Evolutionary conservation across 2,797 vertebrate species (phyloP).

Genomic region (Philypnodon macrostomus): DNA sequence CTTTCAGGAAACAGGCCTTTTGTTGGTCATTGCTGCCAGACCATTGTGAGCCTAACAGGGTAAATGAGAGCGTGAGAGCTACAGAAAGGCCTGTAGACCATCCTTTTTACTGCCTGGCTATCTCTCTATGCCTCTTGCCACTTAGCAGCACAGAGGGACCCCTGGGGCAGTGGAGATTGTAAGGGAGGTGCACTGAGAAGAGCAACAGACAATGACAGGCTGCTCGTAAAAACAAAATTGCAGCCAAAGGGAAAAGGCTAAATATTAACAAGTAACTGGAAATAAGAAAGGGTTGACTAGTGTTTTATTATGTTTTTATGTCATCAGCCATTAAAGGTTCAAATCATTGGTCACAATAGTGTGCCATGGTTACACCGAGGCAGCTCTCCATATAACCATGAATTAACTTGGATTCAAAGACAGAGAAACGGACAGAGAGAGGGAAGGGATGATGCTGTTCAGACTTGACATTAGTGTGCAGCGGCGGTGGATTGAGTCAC

Average conservation of each 20-base stretch:
- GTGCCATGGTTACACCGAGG: not conserved
- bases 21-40: slow-evolving; percentile 40
- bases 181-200: slow-evolving; percentile 20
- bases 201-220: slow-evolving; percentile 44
- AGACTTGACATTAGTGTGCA: no score
- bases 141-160: slow-evolving; percentile 70
- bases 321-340: slow-evolving; percentile 11
- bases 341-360: slow-evolving; percentile 6
- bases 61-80: slow-evolving; percentile 68
- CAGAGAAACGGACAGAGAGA: not conserved
- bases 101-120: slow-evolving; percentile 75
- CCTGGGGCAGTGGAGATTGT: slow-evolving; percentile 57
- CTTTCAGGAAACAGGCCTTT: slow-evolving; percentile 56
- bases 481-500: no score
- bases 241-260: slow-evolving; percentile 3
- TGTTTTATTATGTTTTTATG: slow-evolving; percentile 19
- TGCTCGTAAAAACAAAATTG: slow-evolving; percentile 46
- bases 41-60: slow-evolving; percentile 61
- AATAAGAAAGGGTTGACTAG: not conserved
- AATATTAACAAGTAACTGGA: slow-evolving; percentile 10
- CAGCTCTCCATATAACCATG: not conserved
- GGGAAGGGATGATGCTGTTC: not conserved
- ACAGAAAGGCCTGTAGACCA: slow-evolving; percentile 71
- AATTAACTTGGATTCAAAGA: slow-evolving; percentile 2
- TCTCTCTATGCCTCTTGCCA: slow-evolving; percentile 69